Conservation (phyloP, 2,888 invertebrate genomes). For the Chymomyza amoena region DNA sequence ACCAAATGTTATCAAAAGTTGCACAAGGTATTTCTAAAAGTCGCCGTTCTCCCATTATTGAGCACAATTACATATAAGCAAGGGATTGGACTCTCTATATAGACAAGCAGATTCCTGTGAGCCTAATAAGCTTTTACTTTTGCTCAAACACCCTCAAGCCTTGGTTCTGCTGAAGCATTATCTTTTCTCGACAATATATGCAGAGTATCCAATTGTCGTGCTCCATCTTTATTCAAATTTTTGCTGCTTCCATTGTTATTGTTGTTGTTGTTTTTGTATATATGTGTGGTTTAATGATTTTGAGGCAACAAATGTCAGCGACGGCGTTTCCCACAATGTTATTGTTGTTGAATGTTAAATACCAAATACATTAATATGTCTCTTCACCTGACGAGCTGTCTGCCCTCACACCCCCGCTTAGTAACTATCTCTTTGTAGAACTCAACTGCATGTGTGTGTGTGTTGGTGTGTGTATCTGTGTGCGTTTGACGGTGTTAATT, state of each 20-base stretch:
- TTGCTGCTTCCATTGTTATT: background rate
- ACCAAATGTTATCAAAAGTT: too few species aligned
- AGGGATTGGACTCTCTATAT: too few species aligned
- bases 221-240: too few species aligned
- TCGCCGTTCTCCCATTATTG: too few species aligned
- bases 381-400: constrained; percentile 14
- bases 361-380: constrained; percentile 71
- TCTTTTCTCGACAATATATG: too few species aligned
- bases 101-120: too few species aligned
- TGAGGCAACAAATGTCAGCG: constrained; percentile 51
- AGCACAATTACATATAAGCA: too few species aligned
- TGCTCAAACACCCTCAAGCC: too few species aligned
- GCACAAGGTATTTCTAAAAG: too few species aligned
- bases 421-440: constrained; percentile 2
- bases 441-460: constrained; percentile 17
- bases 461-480: constrained; percentile 23
- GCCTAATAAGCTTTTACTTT: too few species aligned
- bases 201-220: too few species aligned
- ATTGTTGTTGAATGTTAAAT: constrained; percentile 72
- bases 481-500: constrained; percentile 73
- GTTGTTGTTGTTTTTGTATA: constrained; percentile 23
- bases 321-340: constrained; percentile 32
- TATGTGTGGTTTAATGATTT: constrained; percentile 71
- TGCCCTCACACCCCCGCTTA: background rate
- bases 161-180: too few species aligned